Evolutionary conservation across 2,888 invertebrate genomes (phyloP), one percentile per base, ranked within the genome.

Genomic region (Sacculina carcini): DNA sequence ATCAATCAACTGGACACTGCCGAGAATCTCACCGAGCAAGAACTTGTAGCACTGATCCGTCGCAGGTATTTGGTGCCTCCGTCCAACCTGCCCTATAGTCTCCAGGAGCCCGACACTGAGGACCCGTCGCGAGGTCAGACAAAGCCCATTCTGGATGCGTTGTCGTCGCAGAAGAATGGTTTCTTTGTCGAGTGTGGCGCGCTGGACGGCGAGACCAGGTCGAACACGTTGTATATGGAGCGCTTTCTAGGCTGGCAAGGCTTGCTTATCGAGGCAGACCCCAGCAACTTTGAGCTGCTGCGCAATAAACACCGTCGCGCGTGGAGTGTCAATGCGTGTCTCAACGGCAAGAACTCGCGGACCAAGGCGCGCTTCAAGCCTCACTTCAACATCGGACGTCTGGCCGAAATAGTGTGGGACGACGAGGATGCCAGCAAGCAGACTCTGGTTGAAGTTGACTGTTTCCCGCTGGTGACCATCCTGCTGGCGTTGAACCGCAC

Each of bases 111-210:
- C 32, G 54, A 61, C n/a, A 47, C 60, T 9, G 42, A 56, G 19
- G 66, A 67, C 56, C 63, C 63, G 3, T 66, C 66, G 19, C 66
- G 67, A 65, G 67, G 67, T 5, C 62, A 63, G 52, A 64, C 67
- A 14, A 58, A 59, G 49, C 60, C 56, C 46, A 65, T 68, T 44
- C 39, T 39, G 23, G 10, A 12, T 12, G 39, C 39, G 1, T 24
- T 39, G 23, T 7, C 10, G 23, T 23, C 21, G 23, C 58, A 69
- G 66, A 63, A 51, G 57, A 62, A 65, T 56, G 71, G 71, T 12
- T 70, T 71, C 59, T 72, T 71, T 58, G 62, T 72, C 31, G 72
- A 72, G 58, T 71, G 69, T 54, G 72, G 72, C 4, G 72, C 71
- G 4, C 61, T 71, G 53, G 71, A 72, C 57, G 72, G 72, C 0